phyloP scores from a whole-genome alignment of 2,113 vertebrate species.

The Eleginops maclovinus region DNA sequence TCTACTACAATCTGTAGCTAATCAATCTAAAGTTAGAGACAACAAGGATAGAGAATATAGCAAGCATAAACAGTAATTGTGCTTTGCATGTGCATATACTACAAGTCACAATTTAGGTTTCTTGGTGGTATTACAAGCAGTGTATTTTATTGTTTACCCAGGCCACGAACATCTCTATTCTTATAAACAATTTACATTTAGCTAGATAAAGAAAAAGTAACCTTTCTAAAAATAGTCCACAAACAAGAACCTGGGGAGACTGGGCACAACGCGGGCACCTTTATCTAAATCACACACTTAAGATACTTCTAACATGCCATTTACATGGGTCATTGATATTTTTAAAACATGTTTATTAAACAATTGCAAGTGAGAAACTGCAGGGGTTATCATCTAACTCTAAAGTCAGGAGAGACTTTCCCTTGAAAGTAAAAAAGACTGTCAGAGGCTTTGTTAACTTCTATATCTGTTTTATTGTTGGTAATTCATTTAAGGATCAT shows the following conservation, averaged over 20 bases:
- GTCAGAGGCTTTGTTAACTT: conserved; percentile 61
- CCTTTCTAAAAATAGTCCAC: neutral
- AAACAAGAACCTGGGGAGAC: conserved; percentile 4
- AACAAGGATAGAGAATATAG: conserved; percentile 71
- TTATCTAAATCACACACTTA: conserved; percentile 40
- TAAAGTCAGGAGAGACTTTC: conserved; percentile 36
- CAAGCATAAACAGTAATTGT: conserved; percentile 64
- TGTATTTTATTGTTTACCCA: conserved; percentile 7
- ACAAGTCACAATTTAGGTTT: conserved; percentile 37
- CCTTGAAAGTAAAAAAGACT: conserved; percentile 48
- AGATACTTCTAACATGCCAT: conserved; percentile 22
- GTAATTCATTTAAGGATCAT: conserved; percentile 64
- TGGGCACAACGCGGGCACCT: conserved; percentile 4
- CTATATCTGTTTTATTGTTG: conserved; percentile 57
- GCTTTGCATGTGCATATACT: conserved; percentile 60
- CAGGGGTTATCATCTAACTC: conserved; percentile 30
- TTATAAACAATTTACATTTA: neutral
- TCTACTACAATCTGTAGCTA: conserved; percentile 84
- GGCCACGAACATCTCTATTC: neutral
- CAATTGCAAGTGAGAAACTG: conserved; percentile 23
- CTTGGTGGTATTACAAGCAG: conserved; percentile 4
- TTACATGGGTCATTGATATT: conserved; percentile 8
- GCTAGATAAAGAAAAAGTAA: neutral
- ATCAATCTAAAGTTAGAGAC: conserved; percentile 86
- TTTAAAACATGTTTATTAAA: conserved; percentile 23